Evolutionary conservation across 2,113 vertebrate species (phyloP), one percentile per base, ranked within the genome.

Genomic region (Anthoscopus minutus): DNA sequence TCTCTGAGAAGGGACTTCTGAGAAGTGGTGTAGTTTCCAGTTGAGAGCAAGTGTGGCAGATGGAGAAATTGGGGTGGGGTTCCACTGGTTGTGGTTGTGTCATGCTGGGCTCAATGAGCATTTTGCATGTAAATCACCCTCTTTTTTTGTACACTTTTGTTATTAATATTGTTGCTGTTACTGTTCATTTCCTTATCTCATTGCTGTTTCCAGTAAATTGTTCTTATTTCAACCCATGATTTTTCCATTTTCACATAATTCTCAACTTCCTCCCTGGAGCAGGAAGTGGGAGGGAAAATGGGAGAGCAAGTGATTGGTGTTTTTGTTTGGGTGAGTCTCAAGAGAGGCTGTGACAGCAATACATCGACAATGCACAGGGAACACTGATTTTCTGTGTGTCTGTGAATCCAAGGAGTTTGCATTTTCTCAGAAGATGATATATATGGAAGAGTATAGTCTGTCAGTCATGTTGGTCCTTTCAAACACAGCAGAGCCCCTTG

Each of bases 281-380:
- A 45, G 23, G 38, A 69, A 53, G 28, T 53, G 38, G 54, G 33
- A 69, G 28, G 28, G 45, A 44, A 69, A 58, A 57, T 42, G 37
- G 9, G 31, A 17, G 44, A 50, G 11, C 25, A 35, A 45, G 33
- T 33, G 62, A 18, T 33, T 53, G 28, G 6, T 38, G 28, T 77
- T 27, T n/a, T 69, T 0, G 0, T 51, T 60, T 60, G 54, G 18
- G 28, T 33, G 9, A 67, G 53, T 4, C 27, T 37, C 0, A 0
- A 33, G 45, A 86, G 37, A 37, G 62, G 53, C 37, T 3, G 2
- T 42, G 44, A 31, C 35, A 42, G 35, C 31, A 80, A 48, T 5
- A 10, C 14, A 42, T 16, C 17, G 21, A 37, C 56, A 78, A 15
- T 67, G 48, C 24, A 40, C 20, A 81, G 56, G n/a, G 22, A 83